Base-by-base conservation (phyloP, 2,888 invertebrate species). In the Galeruca laticollis region DNA sequence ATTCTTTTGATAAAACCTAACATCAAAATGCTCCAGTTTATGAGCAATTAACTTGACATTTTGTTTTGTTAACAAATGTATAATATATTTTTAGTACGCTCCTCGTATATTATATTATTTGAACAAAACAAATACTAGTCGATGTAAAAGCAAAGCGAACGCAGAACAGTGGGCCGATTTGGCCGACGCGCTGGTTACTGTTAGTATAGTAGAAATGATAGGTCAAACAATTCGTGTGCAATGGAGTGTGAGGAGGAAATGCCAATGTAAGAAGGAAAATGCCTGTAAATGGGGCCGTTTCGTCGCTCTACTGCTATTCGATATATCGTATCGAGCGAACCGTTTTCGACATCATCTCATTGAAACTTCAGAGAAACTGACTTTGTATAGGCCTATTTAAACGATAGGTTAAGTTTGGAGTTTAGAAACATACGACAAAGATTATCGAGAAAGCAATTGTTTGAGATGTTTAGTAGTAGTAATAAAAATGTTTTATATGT, bases 241-340 rank as follows among this genome's bases (percentile, higher is more conserved):
- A 84, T 85, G 84, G 84, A 82, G 84, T 80, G 85, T 84, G 84
- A 85, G 85, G 80, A 82, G 84, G 85, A 85, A 85, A 84, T 81
- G 84, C 84, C 82, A 81, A 81, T 82, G 83, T 84, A 85, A 85
- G 84, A 83, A 84, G 84, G 83, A 85, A 84, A 85, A 84, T 83
- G 84, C 82, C 84, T 84, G 84, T 83, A 83, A 84, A 85, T 84
- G 82, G 84, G 82, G 76, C 80, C 81, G 82, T 84, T 84, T 81
- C 81, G 80, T 76, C 81, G 80, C 81, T 79, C 35, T 8, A 76
- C 75, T 73, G 75, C 74, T 72, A 74, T 77, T 75, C 75, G 68
- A 70, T 73, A 73, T 75, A 57, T 35, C 26, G 26, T 54, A 54
- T 54, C 31, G 54, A n/a, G 6, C 74, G 75, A 73, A 75, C 71